phyloP scores from a whole-genome alignment of 2,888 invertebrate genomes.

The Pseudeuparius sepicola region DNA sequence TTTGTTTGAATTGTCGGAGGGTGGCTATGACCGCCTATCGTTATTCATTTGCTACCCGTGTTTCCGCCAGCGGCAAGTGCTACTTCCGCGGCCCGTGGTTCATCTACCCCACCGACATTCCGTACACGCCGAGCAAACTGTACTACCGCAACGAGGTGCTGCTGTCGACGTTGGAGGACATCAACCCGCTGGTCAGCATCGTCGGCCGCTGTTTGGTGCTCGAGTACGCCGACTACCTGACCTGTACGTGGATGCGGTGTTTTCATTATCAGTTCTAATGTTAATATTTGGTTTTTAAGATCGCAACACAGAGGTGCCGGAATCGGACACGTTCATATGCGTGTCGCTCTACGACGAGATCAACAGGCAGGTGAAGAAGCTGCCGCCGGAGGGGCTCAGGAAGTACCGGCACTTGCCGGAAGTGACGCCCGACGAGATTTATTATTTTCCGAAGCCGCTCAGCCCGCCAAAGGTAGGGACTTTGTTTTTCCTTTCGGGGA shows the following conservation, averaged over 20 bases:
- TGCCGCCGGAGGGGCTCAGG: slow-evolving; percentile 59
- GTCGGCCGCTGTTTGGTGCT: slow-evolving; percentile 87
- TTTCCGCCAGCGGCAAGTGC: slow-evolving; percentile 64
- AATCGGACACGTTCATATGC: slow-evolving; percentile 87
- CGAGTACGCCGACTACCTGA: slow-evolving; percentile 81
- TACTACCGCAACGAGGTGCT: slow-evolving; percentile 94
- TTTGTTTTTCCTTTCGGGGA: no score
- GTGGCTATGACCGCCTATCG: no score
- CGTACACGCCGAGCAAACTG: slow-evolving; percentile 63
- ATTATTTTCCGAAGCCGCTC: slow-evolving; percentile 63
- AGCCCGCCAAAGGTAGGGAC: slow-evolving; percentile 51
- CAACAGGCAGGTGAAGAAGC: slow-evolving; percentile 64
- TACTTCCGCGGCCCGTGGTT: slow-evolving; percentile 94
- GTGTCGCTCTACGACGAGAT: slow-evolving; percentile 87
- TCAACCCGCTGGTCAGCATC: slow-evolving; percentile 82
- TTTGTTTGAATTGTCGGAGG: no score
- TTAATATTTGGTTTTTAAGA: slow-evolving; percentile 41
- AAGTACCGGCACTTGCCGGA: slow-evolving; percentile 72
- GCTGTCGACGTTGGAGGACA: slow-evolving; percentile 82
- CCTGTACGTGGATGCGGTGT: slow-evolving; percentile 49
- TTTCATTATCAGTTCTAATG: slow-evolving; percentile 6
- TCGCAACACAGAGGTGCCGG: slow-evolving; percentile 87
- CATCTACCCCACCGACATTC: slow-evolving; percentile 78
- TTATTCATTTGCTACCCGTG: no score
- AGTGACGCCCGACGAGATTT: slow-evolving; percentile 89